Evolutionary conservation across 2,888 invertebrate species (phyloP), one percentile per base, ranked within the genome.

Genomic region (Aquatica leii): DNA sequence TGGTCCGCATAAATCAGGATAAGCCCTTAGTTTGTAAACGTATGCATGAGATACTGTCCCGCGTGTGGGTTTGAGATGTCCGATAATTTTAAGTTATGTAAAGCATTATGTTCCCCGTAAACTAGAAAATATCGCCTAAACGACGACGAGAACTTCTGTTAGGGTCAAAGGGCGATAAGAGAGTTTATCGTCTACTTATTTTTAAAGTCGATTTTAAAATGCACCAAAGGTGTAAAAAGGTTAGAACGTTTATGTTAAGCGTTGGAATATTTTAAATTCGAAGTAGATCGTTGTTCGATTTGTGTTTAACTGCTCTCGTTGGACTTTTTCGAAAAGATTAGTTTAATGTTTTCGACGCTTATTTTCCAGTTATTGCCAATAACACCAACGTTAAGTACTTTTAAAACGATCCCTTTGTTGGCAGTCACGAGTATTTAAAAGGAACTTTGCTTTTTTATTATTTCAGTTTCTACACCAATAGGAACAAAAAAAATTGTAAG

Each of bases 51-150:
- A 75, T 74, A 75, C 68, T 66, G 70, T 62, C 62, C 69, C 67
- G 68, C 65, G 71, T 71, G 76, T 73, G 74, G 74, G 76, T 73
- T 69, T 62, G 71, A 77, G 76, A 77, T 75, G 77, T 76, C 76
- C 74, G 77, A 77, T 77, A 76, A 77, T 76, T 77, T 77, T 76
- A 77, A 77, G 75, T 77, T 77, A 77, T 76, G 77, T 76, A 70
- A 74, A 75, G 72, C 74, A 75, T 75, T 77, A 75, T 72, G 71
- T n/a, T 70, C 69, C 65, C 71, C 69, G 69, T 71, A 72, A 72
- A 71, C 71, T 71, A 72, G 71, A 72, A 70, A 69, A 70, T 69
- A 69, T 68, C 51, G 46, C 55, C 46, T 49, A 35, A 49, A 51
- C 53, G 58, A 46, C n/a, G n/a, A n/a, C n/a, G n/a, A n/a, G n/a